Evolutionary conservation across 2,113 vertebrate genomes (phyloP).

Genomic region (Monopterus albus): DNA sequence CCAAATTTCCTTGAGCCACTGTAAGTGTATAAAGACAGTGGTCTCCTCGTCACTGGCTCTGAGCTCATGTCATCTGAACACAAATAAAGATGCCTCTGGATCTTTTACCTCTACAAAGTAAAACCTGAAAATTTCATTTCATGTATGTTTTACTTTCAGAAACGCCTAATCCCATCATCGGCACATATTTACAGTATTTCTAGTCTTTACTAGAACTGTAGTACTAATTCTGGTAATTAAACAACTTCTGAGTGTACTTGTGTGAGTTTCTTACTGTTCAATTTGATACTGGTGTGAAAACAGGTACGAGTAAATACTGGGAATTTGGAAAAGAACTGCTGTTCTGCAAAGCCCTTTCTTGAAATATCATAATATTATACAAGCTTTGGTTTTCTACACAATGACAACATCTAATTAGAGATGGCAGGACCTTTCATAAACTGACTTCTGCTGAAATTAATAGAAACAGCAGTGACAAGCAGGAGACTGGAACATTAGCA

Average conservation of each 20-base stretch:
- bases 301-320: neutral
- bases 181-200: neutral
- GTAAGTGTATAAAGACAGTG: slow-evolving; percentile 1
- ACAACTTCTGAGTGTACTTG: no score
- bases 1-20: slow-evolving; percentile 24
- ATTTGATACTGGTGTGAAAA: neutral
- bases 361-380: slow-evolving; percentile 37
- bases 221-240: no score
- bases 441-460: slow-evolving; percentile 16
- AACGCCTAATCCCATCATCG: neutral
- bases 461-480: slow-evolving; percentile 28
- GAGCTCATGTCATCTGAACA: slow-evolving; percentile 2
- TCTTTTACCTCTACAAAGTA: neutral
- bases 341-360: neutral
- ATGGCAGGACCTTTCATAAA: slow-evolving; percentile 45
- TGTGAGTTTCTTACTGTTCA: neutral
- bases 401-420: slow-evolving; percentile 55
- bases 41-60: slow-evolving; percentile 11
- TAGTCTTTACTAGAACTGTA: no score
- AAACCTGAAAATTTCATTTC: neutral
- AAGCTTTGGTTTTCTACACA: slow-evolving; percentile 26
- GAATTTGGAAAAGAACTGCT: slow-evolving; percentile 5
- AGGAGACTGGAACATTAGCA: slow-evolving; percentile 10
- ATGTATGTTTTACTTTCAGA: neutral
- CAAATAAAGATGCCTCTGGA: neutral